phyloP scores from a whole-genome alignment of 1,140 invertebrate species.

The Atta cephalotes region DNA sequence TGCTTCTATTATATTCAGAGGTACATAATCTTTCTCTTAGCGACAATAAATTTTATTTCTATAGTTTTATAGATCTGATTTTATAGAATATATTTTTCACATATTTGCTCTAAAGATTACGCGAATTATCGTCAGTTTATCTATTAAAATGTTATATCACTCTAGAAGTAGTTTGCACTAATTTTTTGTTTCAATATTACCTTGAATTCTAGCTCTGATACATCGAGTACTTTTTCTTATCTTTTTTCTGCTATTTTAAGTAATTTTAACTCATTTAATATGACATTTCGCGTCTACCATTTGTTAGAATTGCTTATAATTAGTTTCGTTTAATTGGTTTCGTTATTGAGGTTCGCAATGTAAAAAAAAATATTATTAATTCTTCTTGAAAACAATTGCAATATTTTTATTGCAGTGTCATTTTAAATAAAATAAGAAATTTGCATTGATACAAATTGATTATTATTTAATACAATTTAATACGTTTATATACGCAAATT shows the following conservation, averaged over 20 bases:
- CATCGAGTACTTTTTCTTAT: background rate
- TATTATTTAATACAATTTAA: background rate
- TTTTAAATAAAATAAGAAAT: background rate
- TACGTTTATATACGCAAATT: no score
- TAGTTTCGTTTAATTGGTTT: background rate
- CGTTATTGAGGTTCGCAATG: background rate
- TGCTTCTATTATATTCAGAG: no score
- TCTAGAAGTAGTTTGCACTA: no score
- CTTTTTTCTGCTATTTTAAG: background rate
- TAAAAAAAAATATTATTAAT: background rate
- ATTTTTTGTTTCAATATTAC: no score
- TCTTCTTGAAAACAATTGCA: background rate
- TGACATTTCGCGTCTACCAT: conserved; percentile 10
- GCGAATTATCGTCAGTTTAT: no score
- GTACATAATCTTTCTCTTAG: no score
- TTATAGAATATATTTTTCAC: no score
- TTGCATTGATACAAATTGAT: background rate
- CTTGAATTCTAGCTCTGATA: background rate
- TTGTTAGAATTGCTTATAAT: conserved; percentile 18
- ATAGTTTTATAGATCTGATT: no score
- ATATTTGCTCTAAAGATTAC: no score
- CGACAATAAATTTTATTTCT: no score
- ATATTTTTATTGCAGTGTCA: background rate
- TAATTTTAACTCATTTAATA: background rate
- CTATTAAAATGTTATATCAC: no score